Percentiles rank a stretch among this genome's conserved stretches.
These are phyloP conservation scores for Siderastrea siderea DNA, from an alignment of 92 coral and sea anemone species.

Conservation along the genomic window DNA sequence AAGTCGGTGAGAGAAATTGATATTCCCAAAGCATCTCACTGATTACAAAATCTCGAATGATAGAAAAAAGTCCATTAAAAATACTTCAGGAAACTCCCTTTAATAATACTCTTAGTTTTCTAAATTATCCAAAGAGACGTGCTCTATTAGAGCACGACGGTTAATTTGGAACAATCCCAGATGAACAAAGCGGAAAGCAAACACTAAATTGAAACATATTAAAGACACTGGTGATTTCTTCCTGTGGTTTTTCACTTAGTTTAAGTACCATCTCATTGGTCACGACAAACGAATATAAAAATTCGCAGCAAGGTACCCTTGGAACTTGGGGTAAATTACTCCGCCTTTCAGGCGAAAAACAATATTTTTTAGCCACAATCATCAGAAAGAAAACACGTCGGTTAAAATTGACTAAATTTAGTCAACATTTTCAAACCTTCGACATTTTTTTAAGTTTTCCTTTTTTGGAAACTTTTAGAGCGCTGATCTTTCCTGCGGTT, in stretches of 20 bases:
- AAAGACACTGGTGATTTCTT: background rate
- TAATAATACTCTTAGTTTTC: no score
- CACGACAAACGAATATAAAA: background rate
- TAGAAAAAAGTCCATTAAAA: conserved; percentile 17
- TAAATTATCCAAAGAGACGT: conserved; percentile 3
- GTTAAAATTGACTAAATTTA: background rate
- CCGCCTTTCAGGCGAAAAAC: conserved; percentile 26
- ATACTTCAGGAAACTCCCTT: background rate
- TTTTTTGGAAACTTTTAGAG: background rate
- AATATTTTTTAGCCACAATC: conserved; percentile 2
- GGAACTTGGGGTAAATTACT: background rate
- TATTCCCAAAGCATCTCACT: background rate
- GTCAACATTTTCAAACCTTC: background rate
- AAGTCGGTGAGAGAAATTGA: background rate
- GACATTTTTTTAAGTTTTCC: background rate
- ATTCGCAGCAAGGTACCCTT: conserved; percentile 20
- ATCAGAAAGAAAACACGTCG: background rate
- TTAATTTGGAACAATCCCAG: conserved; percentile 4
- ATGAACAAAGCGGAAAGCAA: conserved; percentile 20
- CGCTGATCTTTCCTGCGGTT: background rate
- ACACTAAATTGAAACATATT: conserved; percentile 37
- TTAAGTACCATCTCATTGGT: conserved; percentile 33
- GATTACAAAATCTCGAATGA: background rate
- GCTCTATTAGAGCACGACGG: background rate
- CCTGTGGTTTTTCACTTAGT: conserved; percentile 19